phyloP scores from a whole-genome alignment of 1,140 invertebrate genomes.

The Zaprionus nigranus region DNA sequence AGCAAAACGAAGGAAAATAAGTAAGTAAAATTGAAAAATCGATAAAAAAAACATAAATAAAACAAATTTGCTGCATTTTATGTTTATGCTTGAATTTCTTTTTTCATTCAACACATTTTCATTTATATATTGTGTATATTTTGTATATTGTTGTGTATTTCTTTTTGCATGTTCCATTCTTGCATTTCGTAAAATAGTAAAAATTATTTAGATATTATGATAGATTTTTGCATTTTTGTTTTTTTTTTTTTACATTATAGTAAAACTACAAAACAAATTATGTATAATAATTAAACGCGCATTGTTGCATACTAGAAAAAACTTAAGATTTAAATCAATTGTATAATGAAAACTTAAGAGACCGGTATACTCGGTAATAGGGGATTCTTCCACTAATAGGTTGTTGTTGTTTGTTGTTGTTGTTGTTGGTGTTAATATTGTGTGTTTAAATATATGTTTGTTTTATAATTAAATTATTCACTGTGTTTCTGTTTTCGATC shows the following conservation, averaged over 20 bases:
- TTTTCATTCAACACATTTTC: slow-evolving; percentile 69
- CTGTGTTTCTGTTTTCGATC: slow-evolving; percentile 55
- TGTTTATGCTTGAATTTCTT: slow-evolving; percentile 58
- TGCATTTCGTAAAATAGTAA: slow-evolving; percentile 63
- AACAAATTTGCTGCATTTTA: slow-evolving; percentile 37
- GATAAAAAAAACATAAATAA: slow-evolving; percentile 5
- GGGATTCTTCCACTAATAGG: slow-evolving; percentile 34
- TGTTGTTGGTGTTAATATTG: slow-evolving; percentile 10
- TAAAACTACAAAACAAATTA: slow-evolving; percentile 79
- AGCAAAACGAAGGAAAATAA: slow-evolving; percentile 23
- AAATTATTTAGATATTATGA: slow-evolving; percentile 62
- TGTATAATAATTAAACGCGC: slow-evolving; percentile 51
- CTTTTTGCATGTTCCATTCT: slow-evolving; percentile 51
- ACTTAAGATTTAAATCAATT: slow-evolving; percentile 42
- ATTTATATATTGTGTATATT: slow-evolving; percentile 60
- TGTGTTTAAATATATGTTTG: slow-evolving; percentile 17
- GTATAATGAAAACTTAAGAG: slow-evolving; percentile 44
- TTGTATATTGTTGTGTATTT: slow-evolving; percentile 62
- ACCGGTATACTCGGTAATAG: slow-evolving; percentile 15
- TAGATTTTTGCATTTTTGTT: slow-evolving; percentile 38
- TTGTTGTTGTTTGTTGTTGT: slow-evolving; percentile 6
- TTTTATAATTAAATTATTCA: slow-evolving; percentile 71
- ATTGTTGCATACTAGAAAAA: slow-evolving; percentile 32
- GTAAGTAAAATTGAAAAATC: not conserved
- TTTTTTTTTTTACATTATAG: slow-evolving; percentile 63